Evolutionary conservation across 2,888 invertebrate genomes (phyloP).

Genomic region (Hyposoter didymator): DNA sequence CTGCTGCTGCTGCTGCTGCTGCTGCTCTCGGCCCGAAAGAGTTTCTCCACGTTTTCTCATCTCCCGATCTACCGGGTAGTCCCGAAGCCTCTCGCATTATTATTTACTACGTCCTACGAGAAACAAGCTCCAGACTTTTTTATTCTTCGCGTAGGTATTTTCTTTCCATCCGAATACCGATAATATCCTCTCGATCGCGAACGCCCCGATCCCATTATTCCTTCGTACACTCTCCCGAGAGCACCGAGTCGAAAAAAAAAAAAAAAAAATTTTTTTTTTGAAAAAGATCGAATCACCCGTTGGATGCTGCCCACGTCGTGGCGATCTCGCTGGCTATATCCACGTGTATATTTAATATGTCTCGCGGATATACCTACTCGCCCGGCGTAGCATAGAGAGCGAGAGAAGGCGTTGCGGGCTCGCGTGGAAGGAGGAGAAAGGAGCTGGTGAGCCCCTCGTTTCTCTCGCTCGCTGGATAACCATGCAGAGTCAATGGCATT

Average conservation of each 20-base stretch:
- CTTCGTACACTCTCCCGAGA: neutral
- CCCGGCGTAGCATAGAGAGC: neutral
- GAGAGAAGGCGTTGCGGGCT: slow-evolving; percentile 9
- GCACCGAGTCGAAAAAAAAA: neutral
- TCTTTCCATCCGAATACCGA: neutral
- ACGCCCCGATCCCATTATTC: slow-evolving; percentile 5
- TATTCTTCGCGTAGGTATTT: neutral
- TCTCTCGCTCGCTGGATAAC: slow-evolving; percentile 75
- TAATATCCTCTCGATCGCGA: slow-evolving; percentile 19
- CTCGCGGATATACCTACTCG: neutral
- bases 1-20: neutral
- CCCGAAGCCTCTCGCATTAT: slow-evolving; percentile 11
- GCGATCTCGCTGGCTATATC: neutral
- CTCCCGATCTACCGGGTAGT: slow-evolving; percentile 39
- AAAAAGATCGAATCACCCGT: slow-evolving; percentile 70
- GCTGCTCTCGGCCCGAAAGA: neutral
- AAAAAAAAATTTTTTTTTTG: slow-evolving; percentile 14
- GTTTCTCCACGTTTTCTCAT: slow-evolving; percentile 7
- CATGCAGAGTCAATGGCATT: slow-evolving; percentile 80
- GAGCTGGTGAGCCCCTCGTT: slow-evolving; percentile 75
- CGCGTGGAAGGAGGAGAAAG: slow-evolving; percentile 67
- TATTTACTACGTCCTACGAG: slow-evolving; percentile 15
- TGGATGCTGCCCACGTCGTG: slow-evolving; percentile 61
- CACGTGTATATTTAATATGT: neutral
- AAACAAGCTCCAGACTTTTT: neutral